A percentile compares a stretch with the other conserved stretches of the same genome.
Conservation (phyloP, 1,140 invertebrate species). For the Pygmarrhopalites habei region DNA sequence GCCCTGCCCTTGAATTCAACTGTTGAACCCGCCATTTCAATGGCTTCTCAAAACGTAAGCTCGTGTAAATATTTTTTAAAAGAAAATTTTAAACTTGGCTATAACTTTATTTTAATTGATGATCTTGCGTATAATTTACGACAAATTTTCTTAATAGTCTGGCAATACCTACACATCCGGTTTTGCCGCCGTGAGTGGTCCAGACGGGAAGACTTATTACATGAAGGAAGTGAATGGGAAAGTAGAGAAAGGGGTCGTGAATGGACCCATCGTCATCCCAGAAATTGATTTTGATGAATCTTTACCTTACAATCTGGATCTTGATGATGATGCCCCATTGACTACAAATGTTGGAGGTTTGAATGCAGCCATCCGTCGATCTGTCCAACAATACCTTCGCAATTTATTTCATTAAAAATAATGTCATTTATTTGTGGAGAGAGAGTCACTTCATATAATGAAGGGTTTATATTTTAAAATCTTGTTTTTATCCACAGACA, state of each 20-base stretch:
- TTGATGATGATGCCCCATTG: not conserved
- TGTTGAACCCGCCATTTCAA: too few relatives aligned
- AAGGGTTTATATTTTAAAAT: too few relatives aligned
- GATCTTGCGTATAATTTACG: too few relatives aligned
- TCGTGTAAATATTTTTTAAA: too few relatives aligned
- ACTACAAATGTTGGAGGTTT: not conserved
- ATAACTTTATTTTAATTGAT: too few relatives aligned
- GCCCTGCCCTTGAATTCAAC: too few relatives aligned
- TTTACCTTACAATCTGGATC: not conserved
- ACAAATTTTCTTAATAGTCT: not conserved
- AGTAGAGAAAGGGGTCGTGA: conserved; percentile 4
- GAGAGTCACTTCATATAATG: too few relatives aligned
- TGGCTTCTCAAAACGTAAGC: too few relatives aligned
- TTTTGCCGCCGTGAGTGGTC: not conserved
- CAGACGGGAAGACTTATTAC: conserved; percentile 1
- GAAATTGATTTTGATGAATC: not conserved
- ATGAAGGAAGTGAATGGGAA: conserved; percentile 1
- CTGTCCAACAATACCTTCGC: not conserved
- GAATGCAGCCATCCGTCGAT: not conserved
- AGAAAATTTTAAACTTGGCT: too few relatives aligned
- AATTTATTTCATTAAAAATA: not conserved
- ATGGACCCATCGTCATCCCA: conserved; percentile 8
- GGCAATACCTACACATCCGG: conserved; percentile 1
- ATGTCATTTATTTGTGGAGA: not conserved
- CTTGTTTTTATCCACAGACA: too few relatives aligned